Evolutionary conservation across 2,888 invertebrate species (phyloP).

Genomic region (Trisateles emortualis): DNA sequence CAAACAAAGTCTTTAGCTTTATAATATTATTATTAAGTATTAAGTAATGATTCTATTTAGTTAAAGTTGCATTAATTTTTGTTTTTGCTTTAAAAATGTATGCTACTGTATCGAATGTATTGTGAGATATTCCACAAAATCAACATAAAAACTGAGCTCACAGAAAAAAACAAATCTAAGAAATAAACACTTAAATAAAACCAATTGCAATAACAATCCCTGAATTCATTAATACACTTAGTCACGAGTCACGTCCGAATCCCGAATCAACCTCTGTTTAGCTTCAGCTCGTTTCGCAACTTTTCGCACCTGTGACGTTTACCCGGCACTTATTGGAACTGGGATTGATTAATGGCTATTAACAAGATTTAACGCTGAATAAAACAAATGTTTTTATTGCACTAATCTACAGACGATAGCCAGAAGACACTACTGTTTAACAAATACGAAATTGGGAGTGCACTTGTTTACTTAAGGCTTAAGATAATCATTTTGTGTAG

Average conservation of each 20-base stretch:
- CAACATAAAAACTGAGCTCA: too few relatives aligned
- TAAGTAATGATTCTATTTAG: too few relatives aligned
- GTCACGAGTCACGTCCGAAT: slow-evolving; percentile 2
- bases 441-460: slow-evolving; percentile 18
- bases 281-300: not conserved
- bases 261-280: slow-evolving; percentile 4
- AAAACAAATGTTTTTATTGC: slow-evolving; percentile 30
- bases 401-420: slow-evolving; percentile 23
- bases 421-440: slow-evolving; percentile 26
- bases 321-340: slow-evolving; percentile 14
- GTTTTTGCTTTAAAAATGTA: too few relatives aligned
- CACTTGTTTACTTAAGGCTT: slow-evolving; percentile 1
- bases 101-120: too few relatives aligned
- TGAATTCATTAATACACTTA: slow-evolving; percentile 5
- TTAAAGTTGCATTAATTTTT: too few relatives aligned
- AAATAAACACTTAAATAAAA: not conserved
- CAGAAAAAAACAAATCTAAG: not conserved
- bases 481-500: too few relatives aligned
- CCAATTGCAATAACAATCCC: not conserved
- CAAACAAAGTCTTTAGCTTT: too few relatives aligned
- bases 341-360: slow-evolving; percentile 29
- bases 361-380: slow-evolving; percentile 27
- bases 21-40: too few relatives aligned
- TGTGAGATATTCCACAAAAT: too few relatives aligned
- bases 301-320: not conserved